Evolutionary conservation across 2,888 invertebrate genomes (phyloP).

Genomic region (Homarus gammarus): DNA sequence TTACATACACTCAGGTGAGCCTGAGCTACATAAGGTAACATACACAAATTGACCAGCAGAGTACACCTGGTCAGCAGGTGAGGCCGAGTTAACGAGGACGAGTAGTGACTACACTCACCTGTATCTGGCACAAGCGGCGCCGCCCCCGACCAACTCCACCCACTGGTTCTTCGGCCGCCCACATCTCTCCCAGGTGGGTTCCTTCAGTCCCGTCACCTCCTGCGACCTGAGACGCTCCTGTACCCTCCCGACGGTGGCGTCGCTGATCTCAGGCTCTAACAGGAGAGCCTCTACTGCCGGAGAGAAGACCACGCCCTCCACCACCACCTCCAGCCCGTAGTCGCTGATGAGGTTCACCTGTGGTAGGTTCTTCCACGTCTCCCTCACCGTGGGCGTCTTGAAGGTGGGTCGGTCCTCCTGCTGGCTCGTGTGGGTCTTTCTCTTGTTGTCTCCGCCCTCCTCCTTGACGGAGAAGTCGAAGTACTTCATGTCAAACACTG

Average conservation of each 20-base stretch:
- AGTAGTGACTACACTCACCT: slow-evolving; percentile 29
- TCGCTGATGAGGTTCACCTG: background rate
- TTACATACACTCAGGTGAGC: no score
- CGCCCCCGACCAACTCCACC: slow-evolving; percentile 25
- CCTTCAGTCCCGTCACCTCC: slow-evolving; percentile 37
- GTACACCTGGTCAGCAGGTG: no score
- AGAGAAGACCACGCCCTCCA: slow-evolving; percentile 34
- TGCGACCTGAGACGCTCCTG: slow-evolving; percentile 28
- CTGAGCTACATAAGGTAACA: no score
- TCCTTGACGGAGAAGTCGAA: slow-evolving; percentile 61
- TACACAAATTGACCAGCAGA: no score
- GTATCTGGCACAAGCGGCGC: slow-evolving; percentile 52
- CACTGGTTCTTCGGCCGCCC: slow-evolving; percentile 69
- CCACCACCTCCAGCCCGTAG: slow-evolving; percentile 29
- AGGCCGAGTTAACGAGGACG: background rate
- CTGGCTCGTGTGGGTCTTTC: no score
- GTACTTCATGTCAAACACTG: slow-evolving; percentile 60
- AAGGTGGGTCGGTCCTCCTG: no score
- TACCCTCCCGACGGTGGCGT: slow-evolving; percentile 28
- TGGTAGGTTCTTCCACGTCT: background rate
- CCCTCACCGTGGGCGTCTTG: background rate
- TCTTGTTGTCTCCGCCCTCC: background rate
- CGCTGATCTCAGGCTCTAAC: slow-evolving; percentile 17
- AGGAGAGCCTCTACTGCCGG: slow-evolving; percentile 16
- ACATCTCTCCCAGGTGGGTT: slow-evolving; percentile 59